These are phyloP conservation scores for Knipowitschia caucasica DNA, from an alignment of 2,797 vertebrate species.

Conservation along the genomic window DNA sequence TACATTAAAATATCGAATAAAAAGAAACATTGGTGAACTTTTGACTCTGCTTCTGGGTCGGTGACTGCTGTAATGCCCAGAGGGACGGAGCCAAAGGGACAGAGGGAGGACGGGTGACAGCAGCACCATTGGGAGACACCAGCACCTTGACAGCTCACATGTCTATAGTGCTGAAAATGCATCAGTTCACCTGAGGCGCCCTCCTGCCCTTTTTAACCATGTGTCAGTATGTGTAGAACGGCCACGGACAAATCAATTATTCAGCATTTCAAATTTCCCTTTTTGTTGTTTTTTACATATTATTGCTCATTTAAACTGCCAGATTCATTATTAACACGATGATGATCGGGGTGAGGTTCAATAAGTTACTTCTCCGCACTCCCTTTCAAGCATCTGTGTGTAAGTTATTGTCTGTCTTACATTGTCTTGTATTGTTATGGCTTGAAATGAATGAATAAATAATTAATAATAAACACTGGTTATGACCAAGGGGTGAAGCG, in stretches of 20 bases:
- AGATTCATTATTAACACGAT: no score
- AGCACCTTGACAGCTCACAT: slow-evolving; percentile 44
- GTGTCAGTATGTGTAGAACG: slow-evolving; percentile 8
- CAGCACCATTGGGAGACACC: slow-evolving; percentile 36
- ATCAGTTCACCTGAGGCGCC: slow-evolving; percentile 19
- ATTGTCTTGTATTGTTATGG: no score
- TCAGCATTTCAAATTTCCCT: slow-evolving; percentile 2
- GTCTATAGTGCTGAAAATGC: slow-evolving; percentile 14
- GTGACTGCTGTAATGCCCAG: slow-evolving; percentile 15
- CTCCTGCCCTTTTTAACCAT: slow-evolving; percentile 3
- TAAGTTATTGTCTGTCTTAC: no score
- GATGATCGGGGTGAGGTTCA: no score
- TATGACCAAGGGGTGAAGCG: no score
- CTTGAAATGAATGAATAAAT: no score
- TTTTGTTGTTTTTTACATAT: no score
- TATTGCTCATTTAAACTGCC: no score
- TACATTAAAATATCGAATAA: background rate
- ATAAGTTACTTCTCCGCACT: no score
- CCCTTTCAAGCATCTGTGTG: no score
- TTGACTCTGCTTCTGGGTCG: slow-evolving; percentile 23
- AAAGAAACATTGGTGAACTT: slow-evolving; percentile 4
- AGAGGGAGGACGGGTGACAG: slow-evolving; percentile 35
- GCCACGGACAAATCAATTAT: slow-evolving; percentile 24
- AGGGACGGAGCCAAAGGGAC: slow-evolving; percentile 11
- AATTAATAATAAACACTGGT: no score